phyloP scores from a whole-genome alignment of 2,888 invertebrate genomes.

The Melangyna quadrimaculata region DNA sequence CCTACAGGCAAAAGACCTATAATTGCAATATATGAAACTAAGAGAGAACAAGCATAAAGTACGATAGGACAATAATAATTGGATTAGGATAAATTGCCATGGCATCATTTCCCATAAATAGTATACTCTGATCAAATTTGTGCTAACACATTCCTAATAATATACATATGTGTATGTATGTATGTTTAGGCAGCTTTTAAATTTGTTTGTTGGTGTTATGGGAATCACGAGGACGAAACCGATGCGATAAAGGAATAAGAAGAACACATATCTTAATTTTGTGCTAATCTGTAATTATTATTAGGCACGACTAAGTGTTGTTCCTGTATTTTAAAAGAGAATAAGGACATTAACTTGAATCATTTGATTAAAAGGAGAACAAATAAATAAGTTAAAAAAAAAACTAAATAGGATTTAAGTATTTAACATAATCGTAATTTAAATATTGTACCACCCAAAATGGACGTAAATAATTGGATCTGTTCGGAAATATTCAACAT shows the following conservation, averaged over 20 bases:
- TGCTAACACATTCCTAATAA: neutral
- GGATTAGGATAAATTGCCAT: constrained; percentile 19
- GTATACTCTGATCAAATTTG: constrained; percentile 12
- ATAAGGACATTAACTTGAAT: neutral
- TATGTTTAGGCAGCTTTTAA: neutral
- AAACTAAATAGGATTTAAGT: too few species aligned
- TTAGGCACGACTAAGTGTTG: neutral
- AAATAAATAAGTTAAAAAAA: neutral
- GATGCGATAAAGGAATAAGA: neutral
- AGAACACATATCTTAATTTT: neutral
- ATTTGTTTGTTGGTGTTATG: neutral
- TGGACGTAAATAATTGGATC: too few species aligned
- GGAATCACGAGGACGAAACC: neutral
- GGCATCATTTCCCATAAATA: constrained; percentile 5
- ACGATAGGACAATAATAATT: constrained; percentile 6
- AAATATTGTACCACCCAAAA: too few species aligned
- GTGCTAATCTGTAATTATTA: neutral
- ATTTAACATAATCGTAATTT: too few species aligned
- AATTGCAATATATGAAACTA: neutral
- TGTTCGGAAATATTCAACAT: too few species aligned
- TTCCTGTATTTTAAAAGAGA: neutral
- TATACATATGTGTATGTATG: too few species aligned
- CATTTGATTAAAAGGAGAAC: neutral
- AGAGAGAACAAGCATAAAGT: neutral
- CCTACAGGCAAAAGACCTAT: too few species aligned